These are phyloP conservation scores for Pseudopipra pipra DNA, from an alignment of 2,113 vertebrate species.

Conservation along the genomic window DNA sequence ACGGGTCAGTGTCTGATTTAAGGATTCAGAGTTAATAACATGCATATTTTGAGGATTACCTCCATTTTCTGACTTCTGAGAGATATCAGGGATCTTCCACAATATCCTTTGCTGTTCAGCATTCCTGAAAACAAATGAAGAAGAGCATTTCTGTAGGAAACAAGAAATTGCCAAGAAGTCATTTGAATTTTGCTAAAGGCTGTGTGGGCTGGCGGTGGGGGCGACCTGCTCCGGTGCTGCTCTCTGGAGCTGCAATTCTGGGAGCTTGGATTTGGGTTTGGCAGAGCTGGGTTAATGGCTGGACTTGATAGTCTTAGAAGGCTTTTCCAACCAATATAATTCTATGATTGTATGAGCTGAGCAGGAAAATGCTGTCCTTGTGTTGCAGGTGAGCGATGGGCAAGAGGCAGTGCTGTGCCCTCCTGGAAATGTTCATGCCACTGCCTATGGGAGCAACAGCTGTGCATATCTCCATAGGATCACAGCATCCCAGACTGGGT, in stretches of 20 bases:
- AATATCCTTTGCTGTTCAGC: conserved; percentile 93
- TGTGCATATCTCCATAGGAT: rapidly evolving
- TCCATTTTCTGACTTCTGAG: conserved; percentile 97
- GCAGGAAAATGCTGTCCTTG: neutral
- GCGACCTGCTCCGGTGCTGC: rapidly evolving
- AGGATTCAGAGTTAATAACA: rapidly evolving
- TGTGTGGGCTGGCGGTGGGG: rapidly evolving
- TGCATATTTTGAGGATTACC: conserved; percentile 71
- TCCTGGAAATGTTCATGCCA: rapidly evolving
- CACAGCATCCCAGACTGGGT: neutral
- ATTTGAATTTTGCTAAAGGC: neutral
- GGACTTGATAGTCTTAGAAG: neutral
- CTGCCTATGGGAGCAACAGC: rapidly evolving
- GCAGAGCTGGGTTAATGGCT: neutral
- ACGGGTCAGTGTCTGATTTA: rapidly evolving
- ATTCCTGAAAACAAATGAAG: conserved; percentile 79
- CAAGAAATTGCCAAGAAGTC: neutral
- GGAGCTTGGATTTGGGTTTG: neutral
- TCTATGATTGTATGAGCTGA: neutral
- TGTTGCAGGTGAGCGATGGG: neutral
- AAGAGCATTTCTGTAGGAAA: neutral
- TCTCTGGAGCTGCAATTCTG: neutral
- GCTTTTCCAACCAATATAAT: neutral
- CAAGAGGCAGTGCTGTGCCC: neutral
- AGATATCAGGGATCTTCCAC: conserved; percentile 99